Evolutionary conservation across 1,140 invertebrate genomes (phyloP), one percentile per base, ranked within the genome.

Genomic region (Polypedilum pembai): DNA sequence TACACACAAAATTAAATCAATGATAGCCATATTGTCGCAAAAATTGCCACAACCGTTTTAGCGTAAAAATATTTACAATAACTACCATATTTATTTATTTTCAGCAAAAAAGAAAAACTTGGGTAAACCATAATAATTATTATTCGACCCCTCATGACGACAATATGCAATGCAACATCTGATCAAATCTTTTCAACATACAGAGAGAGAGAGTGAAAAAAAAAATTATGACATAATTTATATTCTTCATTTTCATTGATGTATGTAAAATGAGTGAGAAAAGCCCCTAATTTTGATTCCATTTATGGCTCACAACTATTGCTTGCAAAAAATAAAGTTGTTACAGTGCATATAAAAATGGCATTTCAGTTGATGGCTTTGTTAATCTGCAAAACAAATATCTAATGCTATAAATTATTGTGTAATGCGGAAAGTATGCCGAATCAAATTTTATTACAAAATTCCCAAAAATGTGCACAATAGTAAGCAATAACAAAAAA

Each of bases 371-470:
- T 20, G 20, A 69, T 69, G 17, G 18, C 17, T 20, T 21, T 69
- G 17, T 69, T 69, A 69, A 69, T 69, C 65, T 8, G 17, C 8
- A 69, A 69, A 69, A 20, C 65, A 69, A 69, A 69, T 21, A 69
- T 20, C n/a, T 18, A 18, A 21, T 21, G 3, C 8, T 18, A 69
- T 69, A 69, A 69, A 69, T 69, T 69, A 69, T 69, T 7, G 20
- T 69, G 65, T 18, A 69, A 69, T 69, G 65, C 65, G 5, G 65
- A 69, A 69, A 69, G n/a, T 69, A 69, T 69, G 65, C 18, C 65
- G 18, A 69, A 69, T 69, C 18, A 10, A 69, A 20, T 69, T 69
- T 69, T 69, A 69, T 69, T 69, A 18, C 65, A 20, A 56, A 56
- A 15, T 56, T 56, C 45, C 45, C 45, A 56, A 56, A 33, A 33